phyloP scores from a whole-genome alignment of 2,888 invertebrate genomes.

The Steinernema carpocapsae region DNA sequence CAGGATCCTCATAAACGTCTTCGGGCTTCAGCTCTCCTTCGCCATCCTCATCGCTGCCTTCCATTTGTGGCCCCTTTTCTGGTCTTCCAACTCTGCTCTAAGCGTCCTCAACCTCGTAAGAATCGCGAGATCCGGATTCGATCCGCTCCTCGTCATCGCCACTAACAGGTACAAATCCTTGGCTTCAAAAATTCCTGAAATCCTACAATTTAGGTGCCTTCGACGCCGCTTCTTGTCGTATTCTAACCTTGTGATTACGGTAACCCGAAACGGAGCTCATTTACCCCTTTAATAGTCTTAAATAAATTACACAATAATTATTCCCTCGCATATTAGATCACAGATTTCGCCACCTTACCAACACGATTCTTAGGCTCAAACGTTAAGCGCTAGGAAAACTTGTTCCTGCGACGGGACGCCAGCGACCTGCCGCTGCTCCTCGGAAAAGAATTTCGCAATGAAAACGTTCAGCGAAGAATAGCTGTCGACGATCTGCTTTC shows the following conservation, averaged over 20 bases:
- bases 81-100: background rate
- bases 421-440: slow-evolving; percentile 83
- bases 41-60: slow-evolving; percentile 27
- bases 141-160: slow-evolving; percentile 2
- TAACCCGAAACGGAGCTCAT: slow-evolving; percentile 1
- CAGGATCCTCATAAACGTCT: slow-evolving; percentile 31
- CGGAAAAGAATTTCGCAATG: slow-evolving; percentile 78
- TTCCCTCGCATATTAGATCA: background rate
- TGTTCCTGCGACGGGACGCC: slow-evolving; percentile 92
- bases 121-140: background rate
- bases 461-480: slow-evolving; percentile 84
- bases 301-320: too few relatives aligned
- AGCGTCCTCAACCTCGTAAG: slow-evolving; percentile 3
- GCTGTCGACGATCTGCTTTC: slow-evolving; percentile 82
- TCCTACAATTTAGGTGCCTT: background rate
- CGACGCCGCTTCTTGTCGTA: background rate
- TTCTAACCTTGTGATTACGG: background rate
- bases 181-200: background rate
- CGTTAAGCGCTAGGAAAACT: slow-evolving; percentile 74
- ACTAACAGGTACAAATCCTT: background rate
- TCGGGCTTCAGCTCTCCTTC: slow-evolving; percentile 2
- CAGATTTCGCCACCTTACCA: background rate
- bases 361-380: background rate
- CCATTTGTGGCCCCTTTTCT: background rate
- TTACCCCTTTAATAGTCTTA: background rate